Evolutionary conservation across 2,888 invertebrate species (phyloP).

Genomic region (Heterodera filipjevi): DNA sequence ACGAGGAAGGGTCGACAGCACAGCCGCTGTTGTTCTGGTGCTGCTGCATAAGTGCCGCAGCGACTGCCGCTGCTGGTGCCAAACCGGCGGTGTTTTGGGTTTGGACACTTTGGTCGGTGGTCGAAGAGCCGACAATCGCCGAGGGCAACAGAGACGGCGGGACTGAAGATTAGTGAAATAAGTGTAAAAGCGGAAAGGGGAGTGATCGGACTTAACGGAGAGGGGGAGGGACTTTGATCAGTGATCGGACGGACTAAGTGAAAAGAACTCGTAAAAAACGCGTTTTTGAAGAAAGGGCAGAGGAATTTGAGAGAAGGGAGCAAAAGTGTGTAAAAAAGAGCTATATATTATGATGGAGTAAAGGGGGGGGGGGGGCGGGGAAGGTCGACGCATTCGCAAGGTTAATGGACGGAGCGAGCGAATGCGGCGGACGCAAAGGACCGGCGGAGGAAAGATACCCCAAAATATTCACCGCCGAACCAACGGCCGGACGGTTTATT

Average conservation of each 20-base stretch:
- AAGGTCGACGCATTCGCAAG: neutral
- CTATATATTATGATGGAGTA: neutral
- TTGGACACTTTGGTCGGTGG: neutral
- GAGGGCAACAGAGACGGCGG: slow-evolving; percentile 1
- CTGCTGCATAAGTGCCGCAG: slow-evolving; percentile 30
- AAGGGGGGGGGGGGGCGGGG: neutral
- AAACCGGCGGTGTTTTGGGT: neutral
- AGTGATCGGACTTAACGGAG: too few relatives aligned
- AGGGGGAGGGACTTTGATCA: neutral
- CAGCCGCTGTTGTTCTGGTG: slow-evolving; percentile 10
- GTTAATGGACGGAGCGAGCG: neutral
- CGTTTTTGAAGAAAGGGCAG: neutral
- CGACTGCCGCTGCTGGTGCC: slow-evolving; percentile 33
- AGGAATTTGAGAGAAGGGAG: neutral
- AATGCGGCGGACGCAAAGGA: neutral
- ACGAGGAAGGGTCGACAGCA: neutral
- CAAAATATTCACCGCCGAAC: neutral
- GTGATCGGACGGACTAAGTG: neutral
- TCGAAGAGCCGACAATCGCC: neutral
- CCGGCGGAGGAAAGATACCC: neutral
- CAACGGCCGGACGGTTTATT: neutral
- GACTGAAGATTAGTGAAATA: slow-evolving; percentile 6
- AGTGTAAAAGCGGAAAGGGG: neutral
- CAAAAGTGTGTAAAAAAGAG: neutral
- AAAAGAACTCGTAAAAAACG: neutral